phyloP scores from a whole-genome alignment of 2,888 invertebrate genomes.

The Archips xylosteana region DNA sequence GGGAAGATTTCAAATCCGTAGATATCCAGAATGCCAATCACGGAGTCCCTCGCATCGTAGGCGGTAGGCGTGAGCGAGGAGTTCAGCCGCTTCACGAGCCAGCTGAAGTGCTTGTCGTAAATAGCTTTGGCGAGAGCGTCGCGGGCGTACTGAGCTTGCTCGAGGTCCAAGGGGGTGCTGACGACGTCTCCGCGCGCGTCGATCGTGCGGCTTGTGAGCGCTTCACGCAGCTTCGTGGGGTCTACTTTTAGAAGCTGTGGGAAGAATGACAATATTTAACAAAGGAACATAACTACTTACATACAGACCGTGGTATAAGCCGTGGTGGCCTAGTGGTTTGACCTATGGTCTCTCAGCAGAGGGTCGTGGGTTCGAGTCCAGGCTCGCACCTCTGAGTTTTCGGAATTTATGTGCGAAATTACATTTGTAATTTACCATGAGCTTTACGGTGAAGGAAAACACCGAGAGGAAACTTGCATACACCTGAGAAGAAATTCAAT shows the following conservation, averaged over 20 bases:
- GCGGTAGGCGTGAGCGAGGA: slow-evolving; percentile 88
- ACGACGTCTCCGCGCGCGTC: slow-evolving; percentile 94
- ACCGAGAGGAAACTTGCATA: no score
- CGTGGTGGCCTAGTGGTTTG: no score
- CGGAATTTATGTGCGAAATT: no score
- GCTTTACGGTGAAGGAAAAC: no score
- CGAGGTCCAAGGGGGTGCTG: slow-evolving; percentile 91
- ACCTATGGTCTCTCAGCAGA: no score
- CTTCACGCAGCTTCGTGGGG: slow-evolving; percentile 87
- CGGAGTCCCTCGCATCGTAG: slow-evolving; percentile 85
- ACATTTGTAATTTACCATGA: no score
- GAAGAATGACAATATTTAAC: neutral
- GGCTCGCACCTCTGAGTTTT: no score
- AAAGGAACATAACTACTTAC: no score
- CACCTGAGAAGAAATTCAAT: no score
- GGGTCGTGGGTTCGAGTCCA: no score
- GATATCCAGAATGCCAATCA: slow-evolving; percentile 96
- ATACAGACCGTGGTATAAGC: no score
- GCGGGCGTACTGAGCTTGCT: slow-evolving; percentile 93
- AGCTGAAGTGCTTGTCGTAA: slow-evolving; percentile 95
- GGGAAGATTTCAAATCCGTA: slow-evolving; percentile 98
- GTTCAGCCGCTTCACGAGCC: slow-evolving; percentile 94
- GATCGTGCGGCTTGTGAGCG: slow-evolving; percentile 94
- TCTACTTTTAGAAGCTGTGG: slow-evolving; percentile 91
- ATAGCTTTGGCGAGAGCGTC: slow-evolving; percentile 97